Percentiles rank a stretch among this genome's conserved stretches.
These are phyloP conservation scores for Lycaon pictus DNA, from an alignment of 2,113 vertebrate genomes.

Conservation along the genomic window DNA sequence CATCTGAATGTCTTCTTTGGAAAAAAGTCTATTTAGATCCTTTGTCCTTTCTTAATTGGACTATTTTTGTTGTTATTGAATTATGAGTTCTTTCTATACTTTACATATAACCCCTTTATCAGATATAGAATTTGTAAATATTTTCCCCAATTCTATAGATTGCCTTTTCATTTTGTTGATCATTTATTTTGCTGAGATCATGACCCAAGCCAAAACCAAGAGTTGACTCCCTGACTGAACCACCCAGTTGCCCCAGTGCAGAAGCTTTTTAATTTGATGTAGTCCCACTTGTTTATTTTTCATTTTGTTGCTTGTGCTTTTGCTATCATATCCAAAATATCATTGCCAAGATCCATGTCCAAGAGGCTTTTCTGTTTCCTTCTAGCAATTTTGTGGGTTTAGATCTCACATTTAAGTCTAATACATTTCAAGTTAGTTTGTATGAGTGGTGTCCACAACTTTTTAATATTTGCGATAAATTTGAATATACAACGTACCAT, in stretches of 20 bases:
- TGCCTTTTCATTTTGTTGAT: background rate
- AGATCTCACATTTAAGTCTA: background rate
- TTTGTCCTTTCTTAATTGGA: background rate
- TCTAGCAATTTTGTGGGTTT: background rate
- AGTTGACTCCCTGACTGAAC: background rate
- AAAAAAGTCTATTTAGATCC: background rate
- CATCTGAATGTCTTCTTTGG: background rate
- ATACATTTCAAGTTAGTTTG: background rate
- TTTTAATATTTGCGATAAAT: background rate
- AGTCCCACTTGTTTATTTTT: background rate
- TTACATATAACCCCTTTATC: background rate
- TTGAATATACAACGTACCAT: background rate
- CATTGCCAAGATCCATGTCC: background rate
- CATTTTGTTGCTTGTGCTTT: background rate
- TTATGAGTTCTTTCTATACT: background rate
- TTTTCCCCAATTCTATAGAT: background rate
- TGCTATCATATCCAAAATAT: background rate
- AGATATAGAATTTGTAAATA: background rate
- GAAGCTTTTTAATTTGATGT: background rate
- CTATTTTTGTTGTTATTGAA: background rate
- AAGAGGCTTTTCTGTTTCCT: background rate
- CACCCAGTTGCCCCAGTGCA: background rate
- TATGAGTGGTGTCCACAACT: background rate
- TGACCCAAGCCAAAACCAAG: background rate
- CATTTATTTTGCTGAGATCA: background rate